phyloP scores from a whole-genome alignment of 2,888 invertebrate genomes.

The Yponomeuta cagnagella region DNA sequence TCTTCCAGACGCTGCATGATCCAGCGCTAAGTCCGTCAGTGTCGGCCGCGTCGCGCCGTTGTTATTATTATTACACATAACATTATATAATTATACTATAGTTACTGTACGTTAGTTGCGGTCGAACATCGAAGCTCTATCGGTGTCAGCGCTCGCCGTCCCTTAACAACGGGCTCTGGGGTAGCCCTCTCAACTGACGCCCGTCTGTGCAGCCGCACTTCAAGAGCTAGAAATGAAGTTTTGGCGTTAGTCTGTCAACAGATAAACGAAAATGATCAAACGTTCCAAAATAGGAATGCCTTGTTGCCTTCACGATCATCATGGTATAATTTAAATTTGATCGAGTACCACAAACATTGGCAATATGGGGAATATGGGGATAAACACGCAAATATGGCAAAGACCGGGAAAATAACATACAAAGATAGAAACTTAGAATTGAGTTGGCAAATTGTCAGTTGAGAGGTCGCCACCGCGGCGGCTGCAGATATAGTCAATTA shows the following conservation, averaged over 20 bases:
- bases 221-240: not conserved
- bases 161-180: not conserved
- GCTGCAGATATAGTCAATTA: constrained; percentile 66
- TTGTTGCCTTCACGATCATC: too few species aligned
- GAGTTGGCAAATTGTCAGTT: not conserved
- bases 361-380: not conserved
- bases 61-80: constrained; percentile 1
- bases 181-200: not conserved
- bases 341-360: not conserved
- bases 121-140: not conserved
- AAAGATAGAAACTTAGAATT: too few species aligned
- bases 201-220: not conserved
- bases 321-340: too few species aligned
- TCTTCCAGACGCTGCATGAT: not conserved
- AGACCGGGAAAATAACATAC: too few species aligned
- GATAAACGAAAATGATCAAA: too few species aligned
- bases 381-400: not conserved
- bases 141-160: not conserved
- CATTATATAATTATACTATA: not conserved
- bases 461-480: constrained; percentile 28
- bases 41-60: not conserved
- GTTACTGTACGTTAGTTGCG: constrained; percentile 6
- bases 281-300: too few species aligned
- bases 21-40: not conserved
- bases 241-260: too few species aligned